Conservation (phyloP, 2,888 invertebrate genomes). For the Tenthredo distinguenda region DNA sequence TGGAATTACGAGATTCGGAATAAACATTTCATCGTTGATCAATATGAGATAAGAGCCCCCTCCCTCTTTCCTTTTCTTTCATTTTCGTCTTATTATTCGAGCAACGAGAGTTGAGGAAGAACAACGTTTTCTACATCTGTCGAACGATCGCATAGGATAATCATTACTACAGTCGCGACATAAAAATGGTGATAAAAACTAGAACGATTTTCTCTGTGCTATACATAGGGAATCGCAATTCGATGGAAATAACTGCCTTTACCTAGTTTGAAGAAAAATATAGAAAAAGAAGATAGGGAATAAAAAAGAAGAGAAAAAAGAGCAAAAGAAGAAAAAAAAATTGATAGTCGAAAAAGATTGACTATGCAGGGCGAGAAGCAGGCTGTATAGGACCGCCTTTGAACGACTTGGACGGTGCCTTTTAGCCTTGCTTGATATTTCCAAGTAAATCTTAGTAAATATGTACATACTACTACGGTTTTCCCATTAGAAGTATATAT, state of each 20-base stretch:
- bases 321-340: not conserved
- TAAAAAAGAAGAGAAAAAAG: not conserved
- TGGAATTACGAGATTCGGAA: not conserved
- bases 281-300: not conserved
- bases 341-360: not conserved
- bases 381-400: not conserved
- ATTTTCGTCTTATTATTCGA: not conserved
- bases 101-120: too few relatives aligned
- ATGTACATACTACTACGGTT: constrained; percentile 44
- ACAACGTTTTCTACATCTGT: too few relatives aligned
- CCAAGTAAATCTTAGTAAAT: constrained; percentile 63
- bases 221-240: not conserved
- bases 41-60: not conserved
- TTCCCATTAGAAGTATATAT: constrained; percentile 62
- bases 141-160: too few relatives aligned
- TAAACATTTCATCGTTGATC: not conserved
- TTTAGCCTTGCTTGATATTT: not conserved
- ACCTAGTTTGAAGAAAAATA: not conserved
- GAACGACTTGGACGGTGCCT: not conserved
- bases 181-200: too few relatives aligned
- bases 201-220: too few relatives aligned
- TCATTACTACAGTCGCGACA: too few relatives aligned
- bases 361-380: not conserved
- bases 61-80: not conserved
- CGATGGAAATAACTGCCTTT: not conserved